Evolutionary conservation across 2,797 vertebrate species (phyloP).

Genomic region (Sebastes kiyomatsui): DNA sequence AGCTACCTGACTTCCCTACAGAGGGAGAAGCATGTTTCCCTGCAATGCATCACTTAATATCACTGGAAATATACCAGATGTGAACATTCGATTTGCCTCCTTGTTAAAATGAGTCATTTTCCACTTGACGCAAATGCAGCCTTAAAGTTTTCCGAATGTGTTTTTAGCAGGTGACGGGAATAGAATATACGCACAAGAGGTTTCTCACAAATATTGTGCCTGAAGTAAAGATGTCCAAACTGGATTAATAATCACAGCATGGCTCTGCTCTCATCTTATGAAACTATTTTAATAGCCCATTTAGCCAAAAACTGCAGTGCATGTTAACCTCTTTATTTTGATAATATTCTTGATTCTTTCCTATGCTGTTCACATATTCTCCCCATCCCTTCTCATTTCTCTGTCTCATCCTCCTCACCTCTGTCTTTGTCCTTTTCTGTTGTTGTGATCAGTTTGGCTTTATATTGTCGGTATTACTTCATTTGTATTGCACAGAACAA

Average conservation of each 20-base stretch:
- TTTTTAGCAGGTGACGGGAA: not conserved
- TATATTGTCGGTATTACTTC: constrained; percentile 1
- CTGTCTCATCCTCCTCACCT: not conserved
- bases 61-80: constrained; percentile 26
- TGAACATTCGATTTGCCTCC: constrained; percentile 14
- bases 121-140: constrained; percentile 9
- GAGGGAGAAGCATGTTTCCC: constrained; percentile 28
- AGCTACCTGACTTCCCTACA: constrained; percentile 43
- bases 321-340: not conserved
- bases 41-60: constrained; percentile 25
- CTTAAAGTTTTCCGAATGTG: not conserved
- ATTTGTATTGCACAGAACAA: constrained; percentile 29
- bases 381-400: not conserved
- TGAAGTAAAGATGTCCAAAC: not conserved
- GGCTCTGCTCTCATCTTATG: not conserved
- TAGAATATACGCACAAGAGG: not conserved
- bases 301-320: not conserved
- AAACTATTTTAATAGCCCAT: not conserved
- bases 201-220: not conserved
- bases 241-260: not conserved
- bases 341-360: not conserved
- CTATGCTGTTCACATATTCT: not conserved
- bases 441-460: not conserved
- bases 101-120: constrained; percentile 32
- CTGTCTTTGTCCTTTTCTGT: not conserved